Evolutionary conservation across 2,797 vertebrate genomes (phyloP).

Genomic region (Pristis pectinata): DNA sequence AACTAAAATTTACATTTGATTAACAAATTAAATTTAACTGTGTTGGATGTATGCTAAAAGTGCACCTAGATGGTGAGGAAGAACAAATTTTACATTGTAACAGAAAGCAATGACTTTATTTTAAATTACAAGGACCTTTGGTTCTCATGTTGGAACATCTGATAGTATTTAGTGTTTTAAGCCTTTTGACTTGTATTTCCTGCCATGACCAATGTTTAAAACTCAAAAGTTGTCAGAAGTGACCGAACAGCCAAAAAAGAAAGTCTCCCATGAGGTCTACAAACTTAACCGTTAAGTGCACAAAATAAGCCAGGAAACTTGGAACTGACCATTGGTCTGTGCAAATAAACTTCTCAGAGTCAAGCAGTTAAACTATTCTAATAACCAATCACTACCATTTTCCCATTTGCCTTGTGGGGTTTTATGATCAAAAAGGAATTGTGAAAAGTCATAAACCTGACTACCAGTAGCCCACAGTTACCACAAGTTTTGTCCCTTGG

Average conservation of each 20-base stretch:
- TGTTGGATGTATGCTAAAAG: background rate
- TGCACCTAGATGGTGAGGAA: background rate
- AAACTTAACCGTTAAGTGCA: conserved; percentile 32
- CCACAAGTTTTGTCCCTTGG: conserved; percentile 10
- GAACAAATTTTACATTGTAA: conserved; percentile 32
- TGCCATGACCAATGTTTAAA: conserved; percentile 37
- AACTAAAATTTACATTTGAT: conserved; percentile 26
- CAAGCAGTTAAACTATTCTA: conserved; percentile 33
- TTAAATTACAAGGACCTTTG: conserved; percentile 23
- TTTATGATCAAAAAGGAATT: conserved; percentile 35
- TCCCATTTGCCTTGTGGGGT: conserved; percentile 32
- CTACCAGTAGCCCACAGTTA: conserved; percentile 31
- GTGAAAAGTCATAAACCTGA: conserved; percentile 2
- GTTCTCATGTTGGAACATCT: conserved; percentile 37
- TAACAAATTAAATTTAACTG: background rate
- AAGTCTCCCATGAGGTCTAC: conserved; percentile 37
- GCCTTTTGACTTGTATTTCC: conserved; percentile 38
- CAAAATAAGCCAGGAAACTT: conserved; percentile 34
- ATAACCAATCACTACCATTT: conserved; percentile 34
- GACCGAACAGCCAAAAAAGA: conserved; percentile 33
- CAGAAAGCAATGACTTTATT: conserved; percentile 13
- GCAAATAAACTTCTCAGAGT: conserved; percentile 33
- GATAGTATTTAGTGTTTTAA: conserved; percentile 38
- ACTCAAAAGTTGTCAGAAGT: conserved; percentile 36
- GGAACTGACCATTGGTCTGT: conserved; percentile 4